These are phyloP conservation scores for Solenodon paradoxus DNA, from an alignment of 2,113 vertebrate species.

Conservation along the genomic window DNA sequence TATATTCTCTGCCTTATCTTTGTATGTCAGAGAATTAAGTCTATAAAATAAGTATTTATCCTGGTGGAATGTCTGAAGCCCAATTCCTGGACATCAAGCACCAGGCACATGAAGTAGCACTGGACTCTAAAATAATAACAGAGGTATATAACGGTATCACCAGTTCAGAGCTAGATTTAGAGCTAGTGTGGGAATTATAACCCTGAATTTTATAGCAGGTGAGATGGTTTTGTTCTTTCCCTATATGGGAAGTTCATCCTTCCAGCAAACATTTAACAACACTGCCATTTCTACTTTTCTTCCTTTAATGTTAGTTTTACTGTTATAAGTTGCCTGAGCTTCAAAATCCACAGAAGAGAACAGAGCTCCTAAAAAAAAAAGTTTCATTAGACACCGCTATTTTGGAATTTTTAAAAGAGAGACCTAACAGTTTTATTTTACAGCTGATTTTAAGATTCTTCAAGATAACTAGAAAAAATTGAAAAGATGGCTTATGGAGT, in stretches of 20 bases:
- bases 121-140: not conserved
- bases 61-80: not conserved
- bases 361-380: not conserved
- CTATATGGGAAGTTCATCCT: not conserved
- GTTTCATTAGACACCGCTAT: not conserved
- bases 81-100: not conserved
- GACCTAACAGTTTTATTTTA: not conserved
- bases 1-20: not conserved
- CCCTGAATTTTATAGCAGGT: not conserved
- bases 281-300: not conserved
- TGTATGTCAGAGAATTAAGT: not conserved
- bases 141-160: not conserved
- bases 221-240: not conserved
- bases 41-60: not conserved
- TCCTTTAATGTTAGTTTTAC: not conserved
- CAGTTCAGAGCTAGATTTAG: not conserved
- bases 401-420: not conserved
- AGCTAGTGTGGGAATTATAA: not conserved
- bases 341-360: not conserved
- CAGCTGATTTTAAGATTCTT: not conserved
- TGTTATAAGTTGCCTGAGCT: not conserved
- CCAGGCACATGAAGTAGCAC: not conserved
- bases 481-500: not conserved
- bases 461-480: not conserved
- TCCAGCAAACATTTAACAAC: not conserved